phyloP scores from a whole-genome alignment of 1,140 invertebrate genomes.

The Pseudoatta argentina region DNA sequence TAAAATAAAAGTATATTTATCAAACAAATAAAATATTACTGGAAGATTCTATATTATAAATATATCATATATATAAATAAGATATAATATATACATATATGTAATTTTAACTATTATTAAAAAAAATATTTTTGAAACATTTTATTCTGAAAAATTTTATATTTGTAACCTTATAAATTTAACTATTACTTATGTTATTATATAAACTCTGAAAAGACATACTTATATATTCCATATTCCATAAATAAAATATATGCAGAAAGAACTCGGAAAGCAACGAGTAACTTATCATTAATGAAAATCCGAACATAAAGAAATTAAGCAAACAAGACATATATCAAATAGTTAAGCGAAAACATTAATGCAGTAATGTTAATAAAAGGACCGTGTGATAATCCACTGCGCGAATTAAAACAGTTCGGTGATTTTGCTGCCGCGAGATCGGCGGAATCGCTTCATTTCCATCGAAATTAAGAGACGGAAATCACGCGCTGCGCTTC shows the following conservation, averaged over 20 bases:
- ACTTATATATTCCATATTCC: neutral
- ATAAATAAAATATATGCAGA: neutral
- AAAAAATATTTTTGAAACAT: neutral
- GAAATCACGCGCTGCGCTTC: conserved; percentile 22
- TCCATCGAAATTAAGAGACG: conserved; percentile 59
- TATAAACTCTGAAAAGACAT: neutral
- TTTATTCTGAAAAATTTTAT: neutral
- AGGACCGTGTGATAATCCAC: neutral
- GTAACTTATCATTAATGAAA: neutral
- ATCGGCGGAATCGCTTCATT: conserved; percentile 56
- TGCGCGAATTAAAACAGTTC: conserved; percentile 29
- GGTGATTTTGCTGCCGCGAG: neutral
- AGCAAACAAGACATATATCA: neutral
- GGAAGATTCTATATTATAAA: neutral
- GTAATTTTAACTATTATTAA: neutral
- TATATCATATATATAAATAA: neutral
- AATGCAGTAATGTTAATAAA: conserved; percentile 12
- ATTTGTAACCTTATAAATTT: neutral
- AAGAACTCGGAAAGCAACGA: neutral
- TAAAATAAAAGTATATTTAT: neutral
- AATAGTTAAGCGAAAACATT: neutral
- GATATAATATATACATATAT: neutral
- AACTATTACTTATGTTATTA: neutral
- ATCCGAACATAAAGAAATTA: neutral
- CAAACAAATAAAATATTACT: neutral